A percentile compares a stretch with the other conserved stretches of the same genome.
phyloP scores from a whole-genome alignment of 2,888 invertebrate species.

The Papilio elwesi region DNA sequence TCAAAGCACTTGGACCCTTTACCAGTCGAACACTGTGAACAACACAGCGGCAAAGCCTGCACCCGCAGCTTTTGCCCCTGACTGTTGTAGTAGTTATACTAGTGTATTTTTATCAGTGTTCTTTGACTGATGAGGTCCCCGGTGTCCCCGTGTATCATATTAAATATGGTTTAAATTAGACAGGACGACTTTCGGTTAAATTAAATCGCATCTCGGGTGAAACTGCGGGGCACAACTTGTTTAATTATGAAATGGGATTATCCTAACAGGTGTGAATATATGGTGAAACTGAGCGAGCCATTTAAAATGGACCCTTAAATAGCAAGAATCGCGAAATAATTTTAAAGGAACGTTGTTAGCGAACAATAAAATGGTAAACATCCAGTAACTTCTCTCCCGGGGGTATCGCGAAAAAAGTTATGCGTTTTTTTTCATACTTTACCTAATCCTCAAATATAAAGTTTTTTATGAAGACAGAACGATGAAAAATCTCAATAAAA shows the following conservation, averaged over 20 bases:
- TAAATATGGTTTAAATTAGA: too few relatives aligned
- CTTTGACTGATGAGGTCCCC: too few relatives aligned
- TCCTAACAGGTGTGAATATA: background rate
- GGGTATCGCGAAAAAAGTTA: background rate
- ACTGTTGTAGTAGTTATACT: too few relatives aligned
- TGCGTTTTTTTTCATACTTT: background rate
- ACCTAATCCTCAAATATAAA: background rate
- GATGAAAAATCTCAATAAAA: background rate
- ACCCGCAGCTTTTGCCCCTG: too few relatives aligned
- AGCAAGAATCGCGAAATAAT: slow-evolving; percentile 39
- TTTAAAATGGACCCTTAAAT: slow-evolving; percentile 33
- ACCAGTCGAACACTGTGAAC: too few relatives aligned
- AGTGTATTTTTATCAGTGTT: too few relatives aligned
- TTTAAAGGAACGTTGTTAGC: slow-evolving; percentile 33
- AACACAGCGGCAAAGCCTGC: too few relatives aligned
- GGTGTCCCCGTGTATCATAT: too few relatives aligned
- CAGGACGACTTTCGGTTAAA: too few relatives aligned
- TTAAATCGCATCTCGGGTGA: too few relatives aligned
- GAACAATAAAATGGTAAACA: slow-evolving; percentile 39
- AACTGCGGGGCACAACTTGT: too few relatives aligned
- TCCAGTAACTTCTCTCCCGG: slow-evolving; percentile 19
- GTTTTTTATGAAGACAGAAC: slow-evolving; percentile 1
- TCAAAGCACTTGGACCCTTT: too few relatives aligned
- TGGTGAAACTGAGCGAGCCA: slow-evolving; percentile 8
- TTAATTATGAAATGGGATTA: background rate